Evolutionary conservation across 2,797 vertebrate species (phyloP).

Genomic region (Epinephelus awoara): DNA sequence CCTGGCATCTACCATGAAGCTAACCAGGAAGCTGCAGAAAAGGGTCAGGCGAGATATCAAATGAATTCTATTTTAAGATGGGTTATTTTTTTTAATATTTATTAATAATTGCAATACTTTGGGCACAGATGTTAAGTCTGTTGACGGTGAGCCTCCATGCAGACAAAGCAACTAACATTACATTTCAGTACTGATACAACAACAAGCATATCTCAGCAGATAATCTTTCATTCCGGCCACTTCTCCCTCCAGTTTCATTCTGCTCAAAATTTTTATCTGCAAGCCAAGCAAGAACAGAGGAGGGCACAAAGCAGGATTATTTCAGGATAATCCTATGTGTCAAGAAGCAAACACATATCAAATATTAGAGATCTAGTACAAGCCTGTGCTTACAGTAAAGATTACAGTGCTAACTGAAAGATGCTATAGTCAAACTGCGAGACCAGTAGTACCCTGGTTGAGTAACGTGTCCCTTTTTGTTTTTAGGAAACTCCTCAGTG

Average conservation of each 20-base stretch:
- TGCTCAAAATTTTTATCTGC: conserved; percentile 14
- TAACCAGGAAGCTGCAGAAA: conserved; percentile 95
- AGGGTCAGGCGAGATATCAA: neutral
- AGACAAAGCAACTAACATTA: conserved; percentile 37
- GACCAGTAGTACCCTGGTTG: neutral
- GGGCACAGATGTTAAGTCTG: neutral
- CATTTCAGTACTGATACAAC: conserved; percentile 9
- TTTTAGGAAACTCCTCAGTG: neutral
- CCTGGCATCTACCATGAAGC: conserved; percentile 99
- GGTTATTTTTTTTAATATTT: neutral
- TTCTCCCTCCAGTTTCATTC: conserved; percentile 36
- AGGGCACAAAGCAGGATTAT: conserved; percentile 10
- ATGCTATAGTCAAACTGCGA: neutral
- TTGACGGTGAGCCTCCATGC: conserved; percentile 57
- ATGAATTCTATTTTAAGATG: neutral
- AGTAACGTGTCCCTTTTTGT: neutral
- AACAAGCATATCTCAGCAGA: conserved; percentile 21
- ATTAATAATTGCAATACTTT: conserved; percentile 7
- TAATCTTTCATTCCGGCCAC: conserved; percentile 28
- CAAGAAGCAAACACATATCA: conserved; percentile 11
- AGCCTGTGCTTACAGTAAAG: neutral
- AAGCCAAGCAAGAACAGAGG: conserved; percentile 40
- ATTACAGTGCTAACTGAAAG: neutral
- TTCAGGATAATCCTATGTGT: conserved; percentile 14
- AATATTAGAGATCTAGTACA: conserved; percentile 5